Conservation (phyloP, 2,797 vertebrate genomes). For the Sebastes hopkinsi region DNA sequence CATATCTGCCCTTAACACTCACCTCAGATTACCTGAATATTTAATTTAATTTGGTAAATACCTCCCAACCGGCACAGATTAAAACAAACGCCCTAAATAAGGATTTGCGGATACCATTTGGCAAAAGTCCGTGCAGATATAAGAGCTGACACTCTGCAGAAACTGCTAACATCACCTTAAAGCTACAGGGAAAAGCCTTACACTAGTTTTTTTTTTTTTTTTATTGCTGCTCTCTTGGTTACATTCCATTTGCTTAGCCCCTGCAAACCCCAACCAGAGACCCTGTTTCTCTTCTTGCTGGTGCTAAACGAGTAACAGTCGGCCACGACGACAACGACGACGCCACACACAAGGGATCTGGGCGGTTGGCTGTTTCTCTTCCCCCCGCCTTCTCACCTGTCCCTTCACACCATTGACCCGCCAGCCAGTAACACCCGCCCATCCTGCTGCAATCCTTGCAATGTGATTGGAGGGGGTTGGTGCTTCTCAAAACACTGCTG, state of each 20-base stretch:
- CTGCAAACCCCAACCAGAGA: slow-evolving; percentile 8
- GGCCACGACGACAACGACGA: accelerated
- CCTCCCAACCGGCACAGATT: neutral
- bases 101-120: neutral
- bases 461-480: slow-evolving; percentile 30
- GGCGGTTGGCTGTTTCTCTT: neutral
- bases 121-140: neutral
- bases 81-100: neutral
- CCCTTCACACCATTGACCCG: neutral
- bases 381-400: neutral
- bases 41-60: neutral
- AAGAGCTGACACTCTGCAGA: neutral
- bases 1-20: neutral
- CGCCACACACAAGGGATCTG: neutral
- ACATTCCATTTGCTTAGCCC: slow-evolving; percentile 21
- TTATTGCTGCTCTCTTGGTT: neutral
- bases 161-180: neutral
- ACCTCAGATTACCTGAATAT: neutral
- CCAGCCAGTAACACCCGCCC: neutral
- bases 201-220: neutral
- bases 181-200: slow-evolving; percentile 7
- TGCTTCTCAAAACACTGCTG: neutral
- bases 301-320: slow-evolving; percentile 16
- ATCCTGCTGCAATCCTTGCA: slow-evolving; percentile 24
- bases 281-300: neutral